phyloP scores from a whole-genome alignment of 2,113 vertebrate species.

The Tretioscincus oriximinensis region DNA sequence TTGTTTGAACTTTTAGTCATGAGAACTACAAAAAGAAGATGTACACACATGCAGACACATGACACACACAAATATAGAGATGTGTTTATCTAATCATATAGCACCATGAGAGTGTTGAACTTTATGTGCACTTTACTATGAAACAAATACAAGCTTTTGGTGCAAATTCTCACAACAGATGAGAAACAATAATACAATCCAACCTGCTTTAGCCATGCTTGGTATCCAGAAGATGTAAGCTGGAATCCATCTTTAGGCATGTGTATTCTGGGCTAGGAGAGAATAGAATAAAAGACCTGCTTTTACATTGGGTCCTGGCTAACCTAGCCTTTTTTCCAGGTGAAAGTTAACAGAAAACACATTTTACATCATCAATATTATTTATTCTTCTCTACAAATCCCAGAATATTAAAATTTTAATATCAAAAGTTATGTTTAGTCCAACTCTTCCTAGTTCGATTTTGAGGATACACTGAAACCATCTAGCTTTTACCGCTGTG shows the following conservation, averaged over 20 bases:
- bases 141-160: conserved; percentile 69
- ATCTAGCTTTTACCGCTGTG: background rate
- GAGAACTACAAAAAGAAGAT: conserved; percentile 57
- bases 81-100: conserved; percentile 63
- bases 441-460: background rate
- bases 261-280: conserved; percentile 74
- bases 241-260: conserved; percentile 75
- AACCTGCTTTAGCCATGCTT: conserved; percentile 76
- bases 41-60: conserved; percentile 67
- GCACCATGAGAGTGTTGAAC: conserved; percentile 56
- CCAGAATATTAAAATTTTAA: background rate
- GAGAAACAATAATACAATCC: conserved; percentile 72
- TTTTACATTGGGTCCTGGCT: conserved; percentile 71
- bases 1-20: conserved; percentile 64
- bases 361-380: conserved; percentile 9
- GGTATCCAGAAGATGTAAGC: conserved; percentile 73
- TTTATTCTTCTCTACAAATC: conserved; percentile 35
- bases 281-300: conserved; percentile 72
- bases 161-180: conserved; percentile 67
- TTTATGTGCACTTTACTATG: conserved; percentile 67
- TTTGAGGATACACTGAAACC: background rate
- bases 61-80: conserved; percentile 52
- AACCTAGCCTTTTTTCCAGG: conserved; percentile 61
- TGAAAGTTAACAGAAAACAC: conserved; percentile 41
- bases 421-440: background rate